Evolutionary conservation across 2,888 invertebrate species (phyloP).

Genomic region (Cheilosia variabilis): DNA sequence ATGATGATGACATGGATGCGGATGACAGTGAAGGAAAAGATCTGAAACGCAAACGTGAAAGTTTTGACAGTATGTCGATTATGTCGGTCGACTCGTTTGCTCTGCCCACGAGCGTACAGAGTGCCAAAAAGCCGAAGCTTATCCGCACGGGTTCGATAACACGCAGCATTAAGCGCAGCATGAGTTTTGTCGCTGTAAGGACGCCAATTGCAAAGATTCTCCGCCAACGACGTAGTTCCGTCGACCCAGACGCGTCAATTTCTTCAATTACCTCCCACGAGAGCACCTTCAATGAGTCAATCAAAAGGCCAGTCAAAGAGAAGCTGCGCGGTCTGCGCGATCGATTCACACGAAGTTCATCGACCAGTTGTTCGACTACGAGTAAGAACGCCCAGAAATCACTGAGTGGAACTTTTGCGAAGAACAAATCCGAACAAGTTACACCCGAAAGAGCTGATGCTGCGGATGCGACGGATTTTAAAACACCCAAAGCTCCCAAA

Average conservation of each 20-base stretch:
- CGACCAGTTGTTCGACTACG: constrained; percentile 36
- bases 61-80: constrained; percentile 82
- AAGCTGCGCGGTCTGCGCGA: constrained; percentile 81
- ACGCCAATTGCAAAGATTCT: constrained; percentile 81
- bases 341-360: constrained; percentile 80
- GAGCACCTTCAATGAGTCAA: constrained; percentile 82
- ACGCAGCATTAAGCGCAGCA: constrained; percentile 82
- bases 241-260: constrained; percentile 81
- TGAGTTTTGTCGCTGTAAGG: constrained; percentile 83
- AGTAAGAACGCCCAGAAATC: constrained; percentile 51
- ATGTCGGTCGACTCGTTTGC: constrained; percentile 82
- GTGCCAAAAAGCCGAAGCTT: constrained; percentile 83
- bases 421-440: constrained; percentile 72
- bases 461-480: constrained; percentile 79
- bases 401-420: constrained; percentile 43
- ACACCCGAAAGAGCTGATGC: constrained; percentile 44
- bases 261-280: constrained; percentile 82
- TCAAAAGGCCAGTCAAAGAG: constrained; percentile 82
- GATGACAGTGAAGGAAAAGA: constrained; percentile 80
- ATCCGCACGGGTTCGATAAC: constrained; percentile 83
- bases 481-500: constrained; percentile 82
- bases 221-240: constrained; percentile 77
- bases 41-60: constrained; percentile 82
- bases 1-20: constrained; percentile 76
- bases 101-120: constrained; percentile 77